Conservation (phyloP, 2,888 invertebrate genomes). For the Argyresthia albistria region DNA sequence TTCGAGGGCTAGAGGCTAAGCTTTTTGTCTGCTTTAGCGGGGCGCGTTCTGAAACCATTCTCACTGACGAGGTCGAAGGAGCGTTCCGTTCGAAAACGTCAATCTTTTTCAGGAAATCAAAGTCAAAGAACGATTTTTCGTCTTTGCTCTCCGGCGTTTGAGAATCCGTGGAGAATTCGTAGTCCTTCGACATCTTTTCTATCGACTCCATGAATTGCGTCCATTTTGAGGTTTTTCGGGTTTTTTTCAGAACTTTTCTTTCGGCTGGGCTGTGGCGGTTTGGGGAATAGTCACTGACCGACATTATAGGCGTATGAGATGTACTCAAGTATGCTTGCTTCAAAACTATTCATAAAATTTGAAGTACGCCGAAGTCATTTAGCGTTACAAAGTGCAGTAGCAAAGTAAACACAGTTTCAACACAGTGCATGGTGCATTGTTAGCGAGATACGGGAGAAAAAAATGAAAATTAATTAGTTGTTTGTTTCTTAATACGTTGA, state of each 20-base stretch:
- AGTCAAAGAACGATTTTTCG: constrained; percentile 27
- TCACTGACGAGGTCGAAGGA: constrained; percentile 25
- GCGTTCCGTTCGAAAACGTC: constrained; percentile 22
- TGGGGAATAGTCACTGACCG: constrained; percentile 35
- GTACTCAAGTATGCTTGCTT: constrained; percentile 20
- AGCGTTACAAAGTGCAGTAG: neutral
- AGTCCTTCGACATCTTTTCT: constrained; percentile 28
- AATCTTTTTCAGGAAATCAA: constrained; percentile 25
- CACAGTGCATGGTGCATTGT: neutral
- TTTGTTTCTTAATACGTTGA: neutral
- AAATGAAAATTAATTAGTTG: neutral
- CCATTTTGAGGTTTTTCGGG: constrained; percentile 30
- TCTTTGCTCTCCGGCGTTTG: constrained; percentile 27
- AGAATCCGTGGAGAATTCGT: constrained; percentile 29
- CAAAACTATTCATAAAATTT: neutral
- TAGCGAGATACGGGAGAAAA: neutral
- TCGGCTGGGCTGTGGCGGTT: constrained; percentile 6
- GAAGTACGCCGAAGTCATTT: neutral
- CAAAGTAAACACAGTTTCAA: neutral
- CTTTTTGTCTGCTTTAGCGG: constrained; percentile 24
- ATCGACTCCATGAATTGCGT: constrained; percentile 41
- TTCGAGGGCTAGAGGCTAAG: constrained; percentile 35
- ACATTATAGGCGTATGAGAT: constrained; percentile 33
- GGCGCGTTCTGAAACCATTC: constrained; percentile 12
- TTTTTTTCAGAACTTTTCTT: constrained; percentile 8